phyloP scores from a whole-genome alignment of 2,797 vertebrate species.

The Ataeniobius toweri region DNA sequence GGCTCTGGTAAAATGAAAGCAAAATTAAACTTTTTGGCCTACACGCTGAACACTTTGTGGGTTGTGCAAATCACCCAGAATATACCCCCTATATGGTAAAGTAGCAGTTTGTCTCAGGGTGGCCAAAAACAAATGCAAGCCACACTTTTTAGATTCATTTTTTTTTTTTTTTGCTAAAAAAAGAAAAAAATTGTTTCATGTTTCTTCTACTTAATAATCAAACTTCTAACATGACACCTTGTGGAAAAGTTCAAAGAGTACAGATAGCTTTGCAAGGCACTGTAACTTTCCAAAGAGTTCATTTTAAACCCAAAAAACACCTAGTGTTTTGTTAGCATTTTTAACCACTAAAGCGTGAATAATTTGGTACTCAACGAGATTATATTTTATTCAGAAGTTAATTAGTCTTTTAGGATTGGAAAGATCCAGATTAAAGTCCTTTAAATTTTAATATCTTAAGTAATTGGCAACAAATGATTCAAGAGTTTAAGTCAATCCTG shows the following conservation, averaged over 20 bases:
- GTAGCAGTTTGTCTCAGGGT: background rate
- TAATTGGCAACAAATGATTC: background rate
- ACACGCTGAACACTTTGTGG: background rate
- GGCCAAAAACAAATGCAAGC: background rate
- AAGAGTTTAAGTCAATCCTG: background rate
- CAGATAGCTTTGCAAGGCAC: background rate
- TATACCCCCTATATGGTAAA: background rate
- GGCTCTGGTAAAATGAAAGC: background rate
- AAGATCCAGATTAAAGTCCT: background rate
- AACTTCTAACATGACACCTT: background rate
- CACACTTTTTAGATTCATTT: background rate
- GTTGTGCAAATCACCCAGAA: background rate
- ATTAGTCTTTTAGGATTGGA: background rate
- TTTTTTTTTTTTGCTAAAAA: background rate
- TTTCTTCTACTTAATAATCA: background rate
- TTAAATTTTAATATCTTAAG: background rate
- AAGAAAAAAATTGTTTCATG: background rate
- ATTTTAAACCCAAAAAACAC: background rate
- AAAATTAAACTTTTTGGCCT: background rate
- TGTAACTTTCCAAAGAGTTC: background rate
- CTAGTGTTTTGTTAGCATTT: too few relatives aligned
- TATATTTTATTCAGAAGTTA: background rate
- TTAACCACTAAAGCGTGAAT: background rate
- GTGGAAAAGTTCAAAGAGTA: background rate
- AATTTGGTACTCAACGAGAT: background rate